Conservation (phyloP, 1,140 invertebrate genomes). For the Drepana arcuata region DNA sequence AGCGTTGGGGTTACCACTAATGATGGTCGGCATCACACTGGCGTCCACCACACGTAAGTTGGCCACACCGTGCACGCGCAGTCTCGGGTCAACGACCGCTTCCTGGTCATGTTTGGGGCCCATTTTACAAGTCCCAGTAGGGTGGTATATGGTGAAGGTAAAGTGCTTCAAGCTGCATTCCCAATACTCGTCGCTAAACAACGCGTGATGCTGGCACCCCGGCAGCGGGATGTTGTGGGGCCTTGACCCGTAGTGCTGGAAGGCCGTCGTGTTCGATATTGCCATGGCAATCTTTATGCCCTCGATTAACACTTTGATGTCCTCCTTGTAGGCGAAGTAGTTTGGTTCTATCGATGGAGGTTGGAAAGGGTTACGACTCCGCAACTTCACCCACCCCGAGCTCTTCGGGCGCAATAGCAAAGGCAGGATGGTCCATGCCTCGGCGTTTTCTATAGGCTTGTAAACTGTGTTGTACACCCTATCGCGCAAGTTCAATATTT, state of each 20-base stretch:
- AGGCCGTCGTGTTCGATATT: conserved; percentile 83
- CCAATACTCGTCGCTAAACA: conserved; percentile 90
- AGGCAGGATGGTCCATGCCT: conserved; percentile 89
- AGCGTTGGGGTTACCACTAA: conserved; percentile 87
- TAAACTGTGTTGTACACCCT: conserved; percentile 89
- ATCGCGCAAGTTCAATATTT: conserved; percentile 83
- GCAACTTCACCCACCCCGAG: conserved; percentile 84
- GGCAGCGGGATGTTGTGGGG: conserved; percentile 86
- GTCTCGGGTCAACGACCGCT: conserved; percentile 86
- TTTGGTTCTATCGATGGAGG: conserved; percentile 93
- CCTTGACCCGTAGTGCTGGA: conserved; percentile 84
- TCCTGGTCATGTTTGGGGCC: conserved; percentile 81
- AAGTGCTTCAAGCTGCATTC: conserved; percentile 86
- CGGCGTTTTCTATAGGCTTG: conserved; percentile 82
- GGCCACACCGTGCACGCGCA: conserved; percentile 82
- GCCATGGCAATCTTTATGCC: conserved; percentile 87
- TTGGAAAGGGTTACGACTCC: conserved; percentile 83
- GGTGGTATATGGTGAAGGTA: conserved; percentile 90
- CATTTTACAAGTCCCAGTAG: conserved; percentile 90
- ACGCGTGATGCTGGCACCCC: conserved; percentile 79
- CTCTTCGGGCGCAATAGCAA: conserved; percentile 87
- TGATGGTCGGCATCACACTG: conserved; percentile 85
- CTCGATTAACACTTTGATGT: conserved; percentile 82
- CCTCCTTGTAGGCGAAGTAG: conserved; percentile 87
- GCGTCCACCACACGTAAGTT: conserved; percentile 83